Evolutionary conservation across 1,140 invertebrate genomes (phyloP), one percentile per base, ranked within the genome.

Genomic region (Trinorchestia longiramus): DNA sequence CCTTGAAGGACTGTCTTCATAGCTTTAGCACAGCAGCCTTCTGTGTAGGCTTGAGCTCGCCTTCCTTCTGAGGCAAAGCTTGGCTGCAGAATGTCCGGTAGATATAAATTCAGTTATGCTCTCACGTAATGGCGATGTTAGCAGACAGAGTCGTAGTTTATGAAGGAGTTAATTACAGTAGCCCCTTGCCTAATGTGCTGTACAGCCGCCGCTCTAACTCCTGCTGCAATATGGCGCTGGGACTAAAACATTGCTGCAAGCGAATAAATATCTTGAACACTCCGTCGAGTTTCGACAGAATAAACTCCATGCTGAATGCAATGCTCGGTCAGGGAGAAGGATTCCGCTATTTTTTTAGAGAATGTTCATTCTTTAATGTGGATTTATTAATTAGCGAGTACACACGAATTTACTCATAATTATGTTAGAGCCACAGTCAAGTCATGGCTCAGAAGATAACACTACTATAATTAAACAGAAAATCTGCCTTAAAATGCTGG

Each of bases 161-260:
- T 94, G 92, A 94, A 45, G 92, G 92, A 94, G 92, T 94, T 94
- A 94, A 94, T 94, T 94, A 94, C 92, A 94, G 88, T 90, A 90
- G 92, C 43, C 92, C 43, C 43, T 42, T 90, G 41, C 92, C 92
- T 94, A 94, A 94, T 94, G 92, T 94, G 92, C 92, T 47, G 44
- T 45, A n/a, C 43, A 45, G 92, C 92, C 92, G 92, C 41, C 92
- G 92, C 43, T 94, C 92, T 94, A 47, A 90, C 88, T 90, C 88
- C 43, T 41, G 88, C 88, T 90, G 43, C 88, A 90, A 90, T 90
- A 90, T 90, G 62, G 62, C 28, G 62, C 62, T 36, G 62, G 11
- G 28, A 3, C 62, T 77, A 77, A 77, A 77, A 77, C 62, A 77
- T 77, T 19, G 62, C 62, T 77, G 15, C 62, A 28, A 77, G 15